Base-by-base conservation (phyloP, 2,113 vertebrate species). In the Melanocharis versteri region DNA sequence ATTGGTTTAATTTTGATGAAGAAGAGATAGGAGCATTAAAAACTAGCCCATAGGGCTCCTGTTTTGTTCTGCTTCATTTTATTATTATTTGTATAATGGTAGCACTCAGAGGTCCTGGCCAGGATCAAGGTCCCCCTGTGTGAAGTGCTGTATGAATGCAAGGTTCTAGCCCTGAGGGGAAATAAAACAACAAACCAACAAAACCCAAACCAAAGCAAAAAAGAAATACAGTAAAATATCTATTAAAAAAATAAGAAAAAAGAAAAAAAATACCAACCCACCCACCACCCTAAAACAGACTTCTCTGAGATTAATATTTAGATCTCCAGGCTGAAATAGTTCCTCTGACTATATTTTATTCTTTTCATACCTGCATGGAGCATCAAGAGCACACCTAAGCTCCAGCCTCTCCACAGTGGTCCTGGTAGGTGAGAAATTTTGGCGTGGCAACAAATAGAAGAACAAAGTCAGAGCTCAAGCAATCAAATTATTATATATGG, bases 1-100 rank as follows among this genome's bases (percentile, higher is more conserved):
- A 51, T 44, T 90, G 58, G 42, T 92, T 97, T 97, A 82, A 83
- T 91, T 94, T 86, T 96, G 73, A 90, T 96, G 86, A 83, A 91
- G 61, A 94, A 62, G 65, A 88, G 79, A 89, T 78, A 75, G 48
- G 23, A 88, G 26, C 80, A 93, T 87, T 92, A 90, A 84, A 91
- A 96, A 54, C 24, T 39, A 93, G 60, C 73, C 75, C 72, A 90
- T 48, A 80, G 71, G 83, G 80, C 47, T 95, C 22, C 71, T 86
- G 47, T 82, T 94, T 91, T 96, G 47, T 94, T 95, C 94, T 77
- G 69, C 72, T 94, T 94, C 72, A 89, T 92, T 94, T 95, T 95
- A 80, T 87, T 94, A 86, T 83, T 94, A 61, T 90, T 90, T 97
- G 60, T 93, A 82, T 95, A 93, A 95, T 85, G n/a, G 64, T 39